These are phyloP conservation scores for Danionella dracula DNA, from an alignment of 2,797 vertebrate genomes.

Conservation along the genomic window DNA sequence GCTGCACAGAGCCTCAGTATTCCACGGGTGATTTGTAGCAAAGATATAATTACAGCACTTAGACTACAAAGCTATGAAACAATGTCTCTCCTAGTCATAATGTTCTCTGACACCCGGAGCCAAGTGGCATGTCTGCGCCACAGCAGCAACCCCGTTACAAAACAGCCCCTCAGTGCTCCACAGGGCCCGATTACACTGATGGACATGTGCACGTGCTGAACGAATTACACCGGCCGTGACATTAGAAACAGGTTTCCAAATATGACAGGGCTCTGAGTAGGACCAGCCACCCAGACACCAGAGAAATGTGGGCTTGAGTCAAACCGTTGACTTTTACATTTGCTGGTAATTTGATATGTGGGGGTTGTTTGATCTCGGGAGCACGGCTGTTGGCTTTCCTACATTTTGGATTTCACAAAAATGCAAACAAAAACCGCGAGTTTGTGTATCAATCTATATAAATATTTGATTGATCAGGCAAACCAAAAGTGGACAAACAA, in stretches of 20 bases:
- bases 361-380: slow-evolving; percentile 50
- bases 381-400: slow-evolving; percentile 52
- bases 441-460: slow-evolving; percentile 54
- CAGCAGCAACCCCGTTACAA: slow-evolving; percentile 45
- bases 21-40: slow-evolving; percentile 50
- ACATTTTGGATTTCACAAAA: too few relatives aligned
- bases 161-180: slow-evolving; percentile 33
- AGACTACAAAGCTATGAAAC: slow-evolving; percentile 49
- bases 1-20: slow-evolving; percentile 47
- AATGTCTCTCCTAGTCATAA: slow-evolving; percentile 56
- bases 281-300: slow-evolving; percentile 50
- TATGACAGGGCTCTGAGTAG: slow-evolving; percentile 50
- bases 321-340: slow-evolving; percentile 64
- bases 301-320: slow-evolving; percentile 50
- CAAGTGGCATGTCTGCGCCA: slow-evolving; percentile 51
- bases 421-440: too few relatives aligned
- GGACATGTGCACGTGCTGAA: slow-evolving; percentile 69
- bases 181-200: slow-evolving; percentile 60
- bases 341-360: slow-evolving; percentile 57
- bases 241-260: slow-evolving; percentile 64
- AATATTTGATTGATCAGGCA: too few relatives aligned
- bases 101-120: slow-evolving; percentile 47
- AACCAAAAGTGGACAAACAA: too few relatives aligned
- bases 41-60: slow-evolving; percentile 61
- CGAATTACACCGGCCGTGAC: slow-evolving; percentile 64